Evolutionary conservation across 1,140 invertebrate species (phyloP).

Genomic region (Harpegnathos saltator): DNA sequence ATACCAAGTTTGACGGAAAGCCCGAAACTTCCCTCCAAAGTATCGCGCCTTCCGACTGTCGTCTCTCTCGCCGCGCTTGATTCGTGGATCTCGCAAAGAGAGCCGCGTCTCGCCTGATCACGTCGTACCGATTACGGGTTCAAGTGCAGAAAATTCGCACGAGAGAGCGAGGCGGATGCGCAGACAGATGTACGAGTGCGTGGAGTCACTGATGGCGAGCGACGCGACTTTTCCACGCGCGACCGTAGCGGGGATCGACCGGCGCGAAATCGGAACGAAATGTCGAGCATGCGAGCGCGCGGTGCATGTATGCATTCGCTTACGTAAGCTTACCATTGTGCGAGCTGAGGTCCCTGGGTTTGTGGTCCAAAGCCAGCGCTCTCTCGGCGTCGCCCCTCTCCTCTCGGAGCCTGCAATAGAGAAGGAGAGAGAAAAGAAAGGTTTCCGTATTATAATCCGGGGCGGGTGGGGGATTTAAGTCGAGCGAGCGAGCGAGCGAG

Average conservation of each 20-base stretch:
- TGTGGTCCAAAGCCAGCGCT: constrained; percentile 91
- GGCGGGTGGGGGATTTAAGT: constrained; percentile 72
- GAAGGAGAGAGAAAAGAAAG: constrained; percentile 77
- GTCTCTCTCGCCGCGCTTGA: too few species aligned
- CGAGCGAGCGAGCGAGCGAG: constrained; percentile 71
- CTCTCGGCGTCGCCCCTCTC: constrained; percentile 93
- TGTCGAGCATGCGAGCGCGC: constrained; percentile 24
- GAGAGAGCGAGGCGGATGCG: too few species aligned
- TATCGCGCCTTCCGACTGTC: too few species aligned
- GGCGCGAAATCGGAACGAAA: neutral
- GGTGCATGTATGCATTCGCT: constrained; percentile 47
- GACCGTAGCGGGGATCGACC: neutral
- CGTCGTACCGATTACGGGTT: too few species aligned
- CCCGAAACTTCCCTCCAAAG: too few species aligned
- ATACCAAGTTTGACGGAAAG: too few species aligned
- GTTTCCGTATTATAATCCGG: constrained; percentile 73
- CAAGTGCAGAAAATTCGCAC: too few species aligned
- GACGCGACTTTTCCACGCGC: neutral
- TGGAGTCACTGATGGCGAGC: neutral
- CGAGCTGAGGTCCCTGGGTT: constrained; percentile 93
- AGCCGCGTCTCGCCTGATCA: too few species aligned
- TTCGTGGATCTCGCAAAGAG: too few species aligned
- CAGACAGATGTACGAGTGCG: too few species aligned
- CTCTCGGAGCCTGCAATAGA: constrained; percentile 92
- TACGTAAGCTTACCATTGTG: constrained; percentile 91